Conservation (phyloP, 2,113 vertebrate genomes). For the Gavialis gangeticus region DNA sequence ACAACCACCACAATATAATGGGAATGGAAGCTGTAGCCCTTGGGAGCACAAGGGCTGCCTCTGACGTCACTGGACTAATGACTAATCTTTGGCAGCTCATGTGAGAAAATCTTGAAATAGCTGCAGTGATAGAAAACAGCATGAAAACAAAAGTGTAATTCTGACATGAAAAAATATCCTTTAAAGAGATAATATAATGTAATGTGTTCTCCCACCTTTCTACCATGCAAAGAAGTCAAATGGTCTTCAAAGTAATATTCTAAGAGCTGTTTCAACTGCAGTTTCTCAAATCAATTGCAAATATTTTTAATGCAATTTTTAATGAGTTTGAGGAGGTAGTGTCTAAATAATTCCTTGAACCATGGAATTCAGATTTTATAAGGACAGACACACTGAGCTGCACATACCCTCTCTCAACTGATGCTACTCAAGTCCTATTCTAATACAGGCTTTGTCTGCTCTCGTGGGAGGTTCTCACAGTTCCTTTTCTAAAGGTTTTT, state of each 20-base stretch:
- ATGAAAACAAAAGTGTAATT: constrained; percentile 66
- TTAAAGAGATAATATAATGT: constrained; percentile 42
- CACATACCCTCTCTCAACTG: background rate
- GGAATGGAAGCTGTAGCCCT: constrained; percentile 25
- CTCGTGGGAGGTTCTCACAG: background rate
- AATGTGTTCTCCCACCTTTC: constrained; percentile 21
- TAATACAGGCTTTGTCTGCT: background rate
- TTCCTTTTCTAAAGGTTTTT: background rate
- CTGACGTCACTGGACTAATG: constrained; percentile 24
- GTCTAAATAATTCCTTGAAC: background rate
- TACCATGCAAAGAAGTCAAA: background rate
- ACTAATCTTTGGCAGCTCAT: constrained; percentile 70
- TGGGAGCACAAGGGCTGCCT: constrained; percentile 4
- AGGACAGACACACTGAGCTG: background rate
- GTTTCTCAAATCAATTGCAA: no score
- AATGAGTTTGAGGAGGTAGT: background rate
- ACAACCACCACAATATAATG: constrained; percentile 3
- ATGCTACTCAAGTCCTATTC: background rate
- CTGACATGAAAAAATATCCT: constrained; percentile 30
- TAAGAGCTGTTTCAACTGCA: constrained; percentile 5
- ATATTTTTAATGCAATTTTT: background rate
- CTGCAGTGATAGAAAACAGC: constrained; percentile 58
- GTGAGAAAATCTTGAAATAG: constrained; percentile 63
- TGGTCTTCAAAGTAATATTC: background rate
- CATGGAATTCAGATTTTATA: background rate